A percentile compares a stretch with the other conserved stretches of the same genome.
Evolutionary conservation across 2,113 vertebrate species (phyloP).

Genomic region (Climacteris rufus): DNA sequence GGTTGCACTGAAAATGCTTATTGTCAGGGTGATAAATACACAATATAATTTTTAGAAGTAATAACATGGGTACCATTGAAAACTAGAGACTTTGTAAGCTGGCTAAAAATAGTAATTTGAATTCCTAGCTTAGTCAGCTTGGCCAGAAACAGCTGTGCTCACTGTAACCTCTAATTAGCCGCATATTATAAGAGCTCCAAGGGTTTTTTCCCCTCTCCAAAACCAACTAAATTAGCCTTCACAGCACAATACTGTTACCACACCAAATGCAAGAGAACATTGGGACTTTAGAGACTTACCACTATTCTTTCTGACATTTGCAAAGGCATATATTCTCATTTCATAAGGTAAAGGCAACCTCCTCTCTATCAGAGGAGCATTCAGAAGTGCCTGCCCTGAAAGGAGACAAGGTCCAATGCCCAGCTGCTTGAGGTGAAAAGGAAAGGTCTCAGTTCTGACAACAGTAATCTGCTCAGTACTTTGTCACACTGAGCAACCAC

Average conservation of each 20-base stretch:
- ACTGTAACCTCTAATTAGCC: slow-evolving; percentile 29
- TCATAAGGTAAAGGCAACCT: background rate
- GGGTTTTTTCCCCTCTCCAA: slow-evolving; percentile 23
- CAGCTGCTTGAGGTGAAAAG: background rate
- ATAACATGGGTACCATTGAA: background rate
- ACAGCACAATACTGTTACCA: background rate
- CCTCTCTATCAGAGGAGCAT: background rate
- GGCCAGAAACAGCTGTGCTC: slow-evolving; percentile 51
- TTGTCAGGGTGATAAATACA: background rate
- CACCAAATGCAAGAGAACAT: background rate
- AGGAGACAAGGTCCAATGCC: background rate
- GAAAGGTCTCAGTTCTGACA: background rate
- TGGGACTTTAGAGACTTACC: background rate
- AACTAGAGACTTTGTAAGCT: background rate
- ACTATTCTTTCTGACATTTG: background rate
- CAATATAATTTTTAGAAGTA: background rate
- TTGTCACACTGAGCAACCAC: background rate
- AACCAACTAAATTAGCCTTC: background rate
- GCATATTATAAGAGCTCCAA: slow-evolving; percentile 1
- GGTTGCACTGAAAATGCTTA: background rate
- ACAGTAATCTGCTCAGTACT: background rate
- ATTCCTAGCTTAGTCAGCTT: slow-evolving; percentile 35
- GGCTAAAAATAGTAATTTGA: slow-evolving; percentile 49
- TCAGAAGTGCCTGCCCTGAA: background rate
- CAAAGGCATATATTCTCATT: background rate